Evolutionary conservation across 2,113 vertebrate species (phyloP).

Genomic region (Sander lucioperca): DNA sequence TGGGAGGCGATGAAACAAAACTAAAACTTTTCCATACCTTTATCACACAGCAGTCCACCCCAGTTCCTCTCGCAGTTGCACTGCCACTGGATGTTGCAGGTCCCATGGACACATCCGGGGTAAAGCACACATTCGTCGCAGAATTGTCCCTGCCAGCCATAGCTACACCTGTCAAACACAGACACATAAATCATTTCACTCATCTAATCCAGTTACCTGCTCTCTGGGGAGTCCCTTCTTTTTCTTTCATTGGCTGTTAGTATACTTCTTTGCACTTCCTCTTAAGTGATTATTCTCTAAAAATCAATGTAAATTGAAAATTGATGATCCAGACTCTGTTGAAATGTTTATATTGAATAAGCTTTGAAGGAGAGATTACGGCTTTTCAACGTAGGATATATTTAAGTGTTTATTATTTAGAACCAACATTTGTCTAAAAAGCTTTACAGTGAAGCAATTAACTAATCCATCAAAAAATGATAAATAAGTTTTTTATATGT

Average conservation of each 20-base stretch:
- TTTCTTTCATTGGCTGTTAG: background rate
- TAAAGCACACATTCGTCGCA: conserved; percentile 94
- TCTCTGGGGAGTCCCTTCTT: background rate
- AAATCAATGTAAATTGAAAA: background rate
- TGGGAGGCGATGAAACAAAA: conserved; percentile 6
- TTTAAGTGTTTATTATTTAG: too few relatives aligned
- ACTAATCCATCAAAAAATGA: too few relatives aligned
- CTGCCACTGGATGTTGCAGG: conserved; percentile 92
- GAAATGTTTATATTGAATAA: background rate
- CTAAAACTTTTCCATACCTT: conserved; percentile 85
- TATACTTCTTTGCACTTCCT: background rate
- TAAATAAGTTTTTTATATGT: background rate
- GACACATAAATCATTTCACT: background rate
- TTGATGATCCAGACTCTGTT: background rate
- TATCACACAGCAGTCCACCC: conserved; percentile 96
- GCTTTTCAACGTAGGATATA: background rate
- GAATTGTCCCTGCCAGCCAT: conserved; percentile 95
- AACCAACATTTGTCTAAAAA: too few relatives aligned
- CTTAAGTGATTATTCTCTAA: background rate
- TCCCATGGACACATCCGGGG: conserved; percentile 95
- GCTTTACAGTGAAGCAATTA: too few relatives aligned
- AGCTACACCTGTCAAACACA: conserved; percentile 89
- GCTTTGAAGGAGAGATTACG: too few relatives aligned
- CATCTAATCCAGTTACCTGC: background rate
- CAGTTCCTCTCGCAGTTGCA: conserved; percentile 98